phyloP scores from a whole-genome alignment of 2,113 vertebrate genomes.

The Chascanopsetta lugubris region DNA sequence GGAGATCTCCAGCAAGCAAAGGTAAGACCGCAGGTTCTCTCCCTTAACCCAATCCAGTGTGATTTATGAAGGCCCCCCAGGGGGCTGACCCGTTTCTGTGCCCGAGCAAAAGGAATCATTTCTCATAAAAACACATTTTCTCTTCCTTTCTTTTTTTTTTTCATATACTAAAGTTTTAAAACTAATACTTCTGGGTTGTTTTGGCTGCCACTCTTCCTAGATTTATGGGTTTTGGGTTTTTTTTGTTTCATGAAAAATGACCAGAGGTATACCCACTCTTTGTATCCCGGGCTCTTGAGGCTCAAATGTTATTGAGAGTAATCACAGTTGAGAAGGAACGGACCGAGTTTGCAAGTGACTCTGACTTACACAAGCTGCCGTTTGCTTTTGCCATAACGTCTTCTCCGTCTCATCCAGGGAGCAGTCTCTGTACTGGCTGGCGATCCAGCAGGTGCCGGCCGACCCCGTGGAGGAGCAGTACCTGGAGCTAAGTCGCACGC shows the following conservation, averaged over 20 bases:
- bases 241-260: background rate
- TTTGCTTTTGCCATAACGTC: background rate
- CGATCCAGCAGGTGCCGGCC: constrained; percentile 97
- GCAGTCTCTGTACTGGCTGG: constrained; percentile 98
- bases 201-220: background rate
- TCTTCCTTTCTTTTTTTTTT: too few relatives aligned
- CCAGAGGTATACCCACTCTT: too few relatives aligned
- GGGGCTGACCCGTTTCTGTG: background rate
- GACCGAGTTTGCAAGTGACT: too few relatives aligned
- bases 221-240: too few relatives aligned
- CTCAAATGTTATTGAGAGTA: too few relatives aligned
- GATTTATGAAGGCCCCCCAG: background rate
- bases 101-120: background rate
- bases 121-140: background rate
- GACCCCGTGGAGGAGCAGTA: constrained; percentile 98
- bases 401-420: constrained; percentile 80
- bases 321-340: background rate
- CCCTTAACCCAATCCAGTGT: background rate
- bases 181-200: background rate
- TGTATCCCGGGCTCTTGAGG: background rate
- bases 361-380: background rate
- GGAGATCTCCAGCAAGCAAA: constrained; percentile 96
- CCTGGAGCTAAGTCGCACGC: constrained; percentile 92
- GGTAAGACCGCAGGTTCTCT: constrained; percentile 73
- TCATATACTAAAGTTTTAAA: background rate